These are phyloP conservation scores for Suncus etruscus DNA, from an alignment of 2,113 vertebrate species.

Conservation along the genomic window DNA sequence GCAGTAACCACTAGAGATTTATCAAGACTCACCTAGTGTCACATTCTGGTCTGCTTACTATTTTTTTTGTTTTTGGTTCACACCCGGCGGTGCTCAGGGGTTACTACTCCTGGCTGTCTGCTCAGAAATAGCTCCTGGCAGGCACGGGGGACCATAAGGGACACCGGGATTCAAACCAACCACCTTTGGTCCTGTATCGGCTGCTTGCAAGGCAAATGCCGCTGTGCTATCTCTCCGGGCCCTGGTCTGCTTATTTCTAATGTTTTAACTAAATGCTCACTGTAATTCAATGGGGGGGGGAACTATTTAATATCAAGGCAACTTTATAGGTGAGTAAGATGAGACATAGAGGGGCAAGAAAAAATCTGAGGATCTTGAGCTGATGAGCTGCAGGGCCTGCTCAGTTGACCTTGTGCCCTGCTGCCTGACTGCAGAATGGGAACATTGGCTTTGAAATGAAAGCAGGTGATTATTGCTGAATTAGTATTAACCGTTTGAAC, in stretches of 20 bases:
- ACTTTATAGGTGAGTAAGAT: constrained; percentile 33
- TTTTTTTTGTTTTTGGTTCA: too few relatives aligned
- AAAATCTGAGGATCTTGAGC: constrained; percentile 8
- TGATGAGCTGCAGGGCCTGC: background rate
- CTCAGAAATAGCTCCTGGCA: too few relatives aligned
- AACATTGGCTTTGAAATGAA: too few relatives aligned
- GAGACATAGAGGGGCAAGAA: background rate
- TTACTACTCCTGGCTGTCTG: too few relatives aligned
- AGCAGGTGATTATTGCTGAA: background rate
- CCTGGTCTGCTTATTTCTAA: too few relatives aligned
- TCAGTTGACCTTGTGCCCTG: background rate
- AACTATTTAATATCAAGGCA: background rate
- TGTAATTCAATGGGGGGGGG: background rate
- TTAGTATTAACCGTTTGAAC: background rate
- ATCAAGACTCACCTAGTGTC: constrained; percentile 4
- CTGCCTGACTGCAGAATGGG: background rate
- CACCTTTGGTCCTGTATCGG: too few relatives aligned
- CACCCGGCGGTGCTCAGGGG: too few relatives aligned
- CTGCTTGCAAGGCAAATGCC: too few relatives aligned
- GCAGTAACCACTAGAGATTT: constrained; percentile 20
- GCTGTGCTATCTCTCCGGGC: too few relatives aligned
- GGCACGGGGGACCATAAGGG: too few relatives aligned
- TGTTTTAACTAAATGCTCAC: constrained; percentile 30
- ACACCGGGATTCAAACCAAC: too few relatives aligned
- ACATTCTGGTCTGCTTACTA: background rate